A percentile compares a stretch with the other conserved stretches of the same genome.
phyloP scores from a whole-genome alignment of 2,113 vertebrate genomes.

The Verasper variegatus region DNA sequence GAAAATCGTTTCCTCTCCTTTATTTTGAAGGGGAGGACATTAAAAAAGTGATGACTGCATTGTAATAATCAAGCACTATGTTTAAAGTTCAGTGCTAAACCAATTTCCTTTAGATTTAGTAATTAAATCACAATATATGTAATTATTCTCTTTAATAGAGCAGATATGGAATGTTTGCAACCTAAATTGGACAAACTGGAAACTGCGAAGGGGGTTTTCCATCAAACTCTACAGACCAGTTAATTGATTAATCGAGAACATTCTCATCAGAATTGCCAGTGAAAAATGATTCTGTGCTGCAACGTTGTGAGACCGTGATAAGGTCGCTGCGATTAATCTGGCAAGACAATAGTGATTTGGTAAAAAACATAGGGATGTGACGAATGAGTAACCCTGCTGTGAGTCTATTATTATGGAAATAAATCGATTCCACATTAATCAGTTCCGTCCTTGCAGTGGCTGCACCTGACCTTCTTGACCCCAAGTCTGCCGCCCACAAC shows the following conservation, averaged over 20 bases:
- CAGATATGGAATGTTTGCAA: background rate
- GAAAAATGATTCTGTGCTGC: too few relatives aligned
- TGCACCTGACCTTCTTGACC: conserved; percentile 98
- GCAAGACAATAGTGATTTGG: background rate
- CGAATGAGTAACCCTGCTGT: background rate
- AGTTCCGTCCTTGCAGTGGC: conserved; percentile 87
- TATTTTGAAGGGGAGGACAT: too few relatives aligned
- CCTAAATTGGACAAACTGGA: too few relatives aligned
- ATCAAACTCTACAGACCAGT: too few relatives aligned
- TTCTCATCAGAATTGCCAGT: too few relatives aligned
- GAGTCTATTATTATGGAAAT: background rate
- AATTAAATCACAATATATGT: background rate
- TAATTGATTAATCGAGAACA: too few relatives aligned
- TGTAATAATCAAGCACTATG: background rate
- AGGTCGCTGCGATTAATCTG: background rate
- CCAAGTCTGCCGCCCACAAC: conserved; percentile 95
- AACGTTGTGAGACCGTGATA: background rate
- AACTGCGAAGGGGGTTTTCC: too few relatives aligned
- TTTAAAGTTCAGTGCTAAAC: background rate
- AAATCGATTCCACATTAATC: conserved; percentile 8
- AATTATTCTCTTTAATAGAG: background rate
- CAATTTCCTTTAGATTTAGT: background rate
- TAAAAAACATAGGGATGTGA: background rate
- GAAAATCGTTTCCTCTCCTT: too few relatives aligned
- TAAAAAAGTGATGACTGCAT: background rate